Conservation (phyloP, 2,113 vertebrate genomes). For the Nymphicus hollandicus region DNA sequence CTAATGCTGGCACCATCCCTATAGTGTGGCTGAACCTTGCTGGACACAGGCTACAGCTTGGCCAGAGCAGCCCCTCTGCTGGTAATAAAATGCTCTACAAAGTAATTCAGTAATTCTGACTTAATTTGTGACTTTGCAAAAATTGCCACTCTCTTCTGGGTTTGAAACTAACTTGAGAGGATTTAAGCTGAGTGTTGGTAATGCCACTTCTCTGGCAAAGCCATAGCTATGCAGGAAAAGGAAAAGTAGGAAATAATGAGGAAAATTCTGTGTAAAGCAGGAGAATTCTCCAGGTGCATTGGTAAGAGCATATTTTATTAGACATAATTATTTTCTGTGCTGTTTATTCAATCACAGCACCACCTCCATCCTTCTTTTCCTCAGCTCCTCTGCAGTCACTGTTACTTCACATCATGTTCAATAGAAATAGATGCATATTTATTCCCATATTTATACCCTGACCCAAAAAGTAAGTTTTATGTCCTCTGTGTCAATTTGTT, state of each 20-base stretch:
- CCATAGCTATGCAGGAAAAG: conserved; percentile 3
- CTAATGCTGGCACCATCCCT: not conserved
- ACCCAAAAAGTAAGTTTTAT: not conserved
- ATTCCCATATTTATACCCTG: not conserved
- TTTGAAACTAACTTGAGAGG: not conserved
- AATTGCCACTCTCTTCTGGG: not conserved
- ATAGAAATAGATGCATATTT: not conserved
- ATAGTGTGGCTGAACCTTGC: not conserved
- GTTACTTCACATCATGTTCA: not conserved
- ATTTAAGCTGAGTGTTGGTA: not conserved
- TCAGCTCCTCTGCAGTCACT: not conserved
- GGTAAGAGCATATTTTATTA: conserved; percentile 25
- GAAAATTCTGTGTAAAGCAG: not conserved
- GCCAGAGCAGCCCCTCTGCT: not conserved
- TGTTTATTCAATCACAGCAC: conserved; percentile 17
- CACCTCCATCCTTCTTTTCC: not conserved
- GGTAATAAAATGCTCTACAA: not conserved
- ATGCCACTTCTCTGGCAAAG: conserved; percentile 1
- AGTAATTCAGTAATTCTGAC: not conserved
- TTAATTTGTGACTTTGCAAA: conserved; percentile 11
- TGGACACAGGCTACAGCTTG: not conserved
- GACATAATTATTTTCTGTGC: conserved; percentile 1
- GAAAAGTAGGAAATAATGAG: conserved; percentile 20
- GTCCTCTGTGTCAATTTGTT: not conserved
- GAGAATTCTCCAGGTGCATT: conserved; percentile 15